These are phyloP conservation scores for Hyphantria cunea DNA, from an alignment of 1,140 invertebrate genomes.

Conservation along the genomic window DNA sequence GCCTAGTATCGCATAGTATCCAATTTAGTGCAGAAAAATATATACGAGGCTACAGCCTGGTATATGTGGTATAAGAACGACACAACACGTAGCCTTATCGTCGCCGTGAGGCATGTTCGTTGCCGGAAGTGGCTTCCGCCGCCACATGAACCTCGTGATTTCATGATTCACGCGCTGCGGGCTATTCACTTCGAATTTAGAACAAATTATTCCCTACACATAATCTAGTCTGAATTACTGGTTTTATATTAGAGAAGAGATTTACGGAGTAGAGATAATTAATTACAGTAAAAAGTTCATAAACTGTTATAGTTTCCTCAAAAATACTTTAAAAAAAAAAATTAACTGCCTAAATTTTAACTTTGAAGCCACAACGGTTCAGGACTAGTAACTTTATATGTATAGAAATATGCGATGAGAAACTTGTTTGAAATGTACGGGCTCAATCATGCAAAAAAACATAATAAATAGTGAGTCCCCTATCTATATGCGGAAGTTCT, in stretches of 20 bases:
- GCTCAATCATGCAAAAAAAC: slow-evolving; percentile 13
- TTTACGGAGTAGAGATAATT: too few species aligned
- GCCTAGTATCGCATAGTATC: background rate
- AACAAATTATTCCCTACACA: slow-evolving; percentile 2
- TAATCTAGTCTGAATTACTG: background rate
- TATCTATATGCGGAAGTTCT: slow-evolving; percentile 26
- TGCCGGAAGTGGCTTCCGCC: slow-evolving; percentile 38
- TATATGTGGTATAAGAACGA: slow-evolving; percentile 6
- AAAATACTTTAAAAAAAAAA: too few species aligned
- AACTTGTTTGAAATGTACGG: slow-evolving; percentile 7
- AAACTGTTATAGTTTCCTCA: too few species aligned
- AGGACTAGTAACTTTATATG: too few species aligned
- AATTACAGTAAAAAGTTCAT: too few species aligned
- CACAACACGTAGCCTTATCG: slow-evolving; percentile 24
- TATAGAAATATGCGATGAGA: background rate
- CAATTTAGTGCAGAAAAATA: background rate
- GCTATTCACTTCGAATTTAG: background rate
- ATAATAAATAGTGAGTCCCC: slow-evolving; percentile 14
- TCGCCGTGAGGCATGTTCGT: slow-evolving; percentile 15
- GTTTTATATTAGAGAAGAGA: too few species aligned
- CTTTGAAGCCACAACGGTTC: too few species aligned
- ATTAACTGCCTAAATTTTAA: too few species aligned
- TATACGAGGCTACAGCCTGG: background rate
- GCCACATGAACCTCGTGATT: slow-evolving; percentile 22
- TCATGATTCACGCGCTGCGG: slow-evolving; percentile 11